Evolutionary conservation across 2,113 vertebrate species (phyloP).

Genomic region (Halichoeres trimaculatus): DNA sequence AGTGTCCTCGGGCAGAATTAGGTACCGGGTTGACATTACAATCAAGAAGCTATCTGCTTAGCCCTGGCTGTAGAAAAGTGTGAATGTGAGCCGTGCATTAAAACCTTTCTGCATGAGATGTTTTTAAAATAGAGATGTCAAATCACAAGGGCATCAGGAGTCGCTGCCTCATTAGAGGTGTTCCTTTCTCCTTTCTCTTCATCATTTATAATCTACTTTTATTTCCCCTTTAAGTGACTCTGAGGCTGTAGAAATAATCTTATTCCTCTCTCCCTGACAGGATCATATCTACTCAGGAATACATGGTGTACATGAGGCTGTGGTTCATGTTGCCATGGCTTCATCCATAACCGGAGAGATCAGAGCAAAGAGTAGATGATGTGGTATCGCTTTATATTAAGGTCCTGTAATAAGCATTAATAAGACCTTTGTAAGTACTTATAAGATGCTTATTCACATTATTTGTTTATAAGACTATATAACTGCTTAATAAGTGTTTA

Average conservation of each 20-base stretch:
- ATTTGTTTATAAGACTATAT: too few relatives aligned
- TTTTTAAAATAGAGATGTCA: slow-evolving; percentile 2
- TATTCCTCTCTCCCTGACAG: not conserved
- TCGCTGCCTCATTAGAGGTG: slow-evolving; percentile 2
- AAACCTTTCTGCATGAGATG: slow-evolving; percentile 26
- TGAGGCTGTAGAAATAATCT: not conserved
- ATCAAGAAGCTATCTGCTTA: slow-evolving; percentile 19
- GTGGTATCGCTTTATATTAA: too few relatives aligned
- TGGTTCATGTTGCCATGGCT: not conserved
- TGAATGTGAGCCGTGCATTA: slow-evolving; percentile 44
- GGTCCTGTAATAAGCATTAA: too few relatives aligned
- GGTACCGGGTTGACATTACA: slow-evolving; percentile 4
- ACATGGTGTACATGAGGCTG: not conserved
- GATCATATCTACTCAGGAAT: not conserved
- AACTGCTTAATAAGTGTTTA: too few relatives aligned
- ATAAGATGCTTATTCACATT: too few relatives aligned
- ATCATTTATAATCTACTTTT: slow-evolving; percentile 14
- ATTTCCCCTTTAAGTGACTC: not conserved
- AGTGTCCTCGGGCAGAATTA: slow-evolving; percentile 1
- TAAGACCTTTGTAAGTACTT: too few relatives aligned
- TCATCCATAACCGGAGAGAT: too few relatives aligned
- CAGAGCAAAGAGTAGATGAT: too few relatives aligned
- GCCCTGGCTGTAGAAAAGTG: not conserved
- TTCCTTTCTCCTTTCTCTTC: slow-evolving; percentile 27
- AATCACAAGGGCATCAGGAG: slow-evolving; percentile 14